These are phyloP conservation scores for Ibidorhyncha struthersii DNA, from an alignment of 2,113 vertebrate genomes.

Conservation along the genomic window DNA sequence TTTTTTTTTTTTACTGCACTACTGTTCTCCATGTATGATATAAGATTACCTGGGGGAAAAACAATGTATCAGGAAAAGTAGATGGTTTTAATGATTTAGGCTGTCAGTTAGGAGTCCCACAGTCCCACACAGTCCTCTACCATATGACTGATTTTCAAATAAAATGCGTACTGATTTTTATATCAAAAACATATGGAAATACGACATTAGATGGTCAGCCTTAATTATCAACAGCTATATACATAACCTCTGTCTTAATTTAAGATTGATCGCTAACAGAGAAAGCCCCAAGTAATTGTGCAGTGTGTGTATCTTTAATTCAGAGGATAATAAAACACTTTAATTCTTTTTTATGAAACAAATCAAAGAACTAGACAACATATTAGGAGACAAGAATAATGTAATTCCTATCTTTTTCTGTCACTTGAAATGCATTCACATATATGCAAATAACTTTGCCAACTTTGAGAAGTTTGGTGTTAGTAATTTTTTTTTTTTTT, in stretches of 20 bases:
- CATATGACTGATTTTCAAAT: background rate
- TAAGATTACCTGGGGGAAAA: background rate
- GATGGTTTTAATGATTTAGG: background rate
- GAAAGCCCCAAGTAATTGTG: background rate
- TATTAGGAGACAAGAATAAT: background rate
- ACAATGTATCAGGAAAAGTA: background rate
- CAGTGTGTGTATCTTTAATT: background rate
- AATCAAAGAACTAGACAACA: background rate
- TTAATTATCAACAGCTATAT: background rate
- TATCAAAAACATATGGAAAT: background rate
- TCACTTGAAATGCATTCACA: background rate
- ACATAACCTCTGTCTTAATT: background rate
- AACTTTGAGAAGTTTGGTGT: background rate
- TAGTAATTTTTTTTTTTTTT: background rate
- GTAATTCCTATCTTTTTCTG: background rate
- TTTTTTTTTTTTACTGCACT: background rate
- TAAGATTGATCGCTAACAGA: background rate
- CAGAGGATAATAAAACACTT: background rate
- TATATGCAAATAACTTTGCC: background rate
- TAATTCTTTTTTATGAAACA: background rate
- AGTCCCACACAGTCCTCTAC: background rate
- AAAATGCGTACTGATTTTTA: background rate
- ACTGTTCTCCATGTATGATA: background rate
- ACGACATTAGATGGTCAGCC: background rate
- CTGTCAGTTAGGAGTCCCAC: background rate